Evolutionary conservation across 2,888 invertebrate genomes (phyloP).

Genomic region (Automeris io): DNA sequence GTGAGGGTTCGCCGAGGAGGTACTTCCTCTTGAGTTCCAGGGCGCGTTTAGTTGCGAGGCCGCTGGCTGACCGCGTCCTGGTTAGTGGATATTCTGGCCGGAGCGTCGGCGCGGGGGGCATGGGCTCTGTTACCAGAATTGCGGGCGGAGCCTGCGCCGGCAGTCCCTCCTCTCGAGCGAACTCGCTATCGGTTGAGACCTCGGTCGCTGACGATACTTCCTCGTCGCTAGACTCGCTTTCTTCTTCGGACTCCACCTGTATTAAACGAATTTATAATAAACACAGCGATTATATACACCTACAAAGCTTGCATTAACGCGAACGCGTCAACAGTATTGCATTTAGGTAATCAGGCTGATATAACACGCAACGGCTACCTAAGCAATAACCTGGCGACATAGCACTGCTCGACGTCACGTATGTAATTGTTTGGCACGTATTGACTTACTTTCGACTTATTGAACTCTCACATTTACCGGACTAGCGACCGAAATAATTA

Average conservation of each 20-base stretch:
- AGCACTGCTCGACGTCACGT: no score
- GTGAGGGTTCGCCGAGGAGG: slow-evolving; percentile 83
- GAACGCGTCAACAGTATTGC: background rate
- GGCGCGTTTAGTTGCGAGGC: slow-evolving; percentile 91
- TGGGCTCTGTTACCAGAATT: slow-evolving; percentile 85
- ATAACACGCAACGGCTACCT: no score
- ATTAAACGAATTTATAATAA: slow-evolving; percentile 19
- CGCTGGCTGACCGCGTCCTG: slow-evolving; percentile 90
- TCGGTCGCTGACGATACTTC: slow-evolving; percentile 92
- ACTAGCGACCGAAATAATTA: no score
- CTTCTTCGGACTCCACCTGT: slow-evolving; percentile 70
- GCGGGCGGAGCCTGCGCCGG: slow-evolving; percentile 86
- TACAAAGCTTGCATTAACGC: no score
- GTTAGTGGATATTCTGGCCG: slow-evolving; percentile 86
- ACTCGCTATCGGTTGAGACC: slow-evolving; percentile 95
- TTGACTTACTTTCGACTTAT: no score
- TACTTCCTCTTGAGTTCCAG: slow-evolving; percentile 91
- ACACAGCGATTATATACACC: background rate
- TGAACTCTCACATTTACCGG: no score
- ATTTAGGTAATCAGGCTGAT: no score
- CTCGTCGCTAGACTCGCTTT: slow-evolving; percentile 82
- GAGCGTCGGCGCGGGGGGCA: slow-evolving; percentile 82
- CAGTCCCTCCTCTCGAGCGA: slow-evolving; percentile 86
- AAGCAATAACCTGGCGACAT: no score
- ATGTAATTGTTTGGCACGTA: no score